Evolutionary conservation across 2,888 invertebrate genomes (phyloP).

Genomic region (Ornithoptera alexandrae): DNA sequence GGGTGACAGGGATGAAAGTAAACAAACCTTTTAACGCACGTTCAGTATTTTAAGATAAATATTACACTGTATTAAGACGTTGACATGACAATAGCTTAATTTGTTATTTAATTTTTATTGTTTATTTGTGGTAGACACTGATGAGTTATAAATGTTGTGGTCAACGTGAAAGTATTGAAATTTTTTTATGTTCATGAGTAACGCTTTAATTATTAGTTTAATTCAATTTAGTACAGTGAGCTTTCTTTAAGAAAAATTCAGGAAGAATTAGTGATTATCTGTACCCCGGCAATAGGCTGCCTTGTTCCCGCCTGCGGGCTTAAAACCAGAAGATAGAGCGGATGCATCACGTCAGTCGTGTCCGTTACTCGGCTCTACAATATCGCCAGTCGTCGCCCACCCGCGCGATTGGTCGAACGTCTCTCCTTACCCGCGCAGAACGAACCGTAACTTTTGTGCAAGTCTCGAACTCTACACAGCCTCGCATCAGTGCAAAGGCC

Average conservation of each 20-base stretch:
- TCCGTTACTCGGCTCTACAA: background rate
- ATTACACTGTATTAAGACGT: too few species aligned
- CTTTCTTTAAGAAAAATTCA: too few species aligned
- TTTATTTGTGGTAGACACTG: too few species aligned
- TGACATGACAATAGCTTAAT: too few species aligned
- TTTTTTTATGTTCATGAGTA: too few species aligned
- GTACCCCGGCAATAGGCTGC: background rate
- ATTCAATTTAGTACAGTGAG: too few species aligned
- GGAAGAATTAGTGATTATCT: background rate
- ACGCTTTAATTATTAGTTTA: too few species aligned
- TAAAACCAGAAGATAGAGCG: background rate
- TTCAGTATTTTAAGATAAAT: background rate
- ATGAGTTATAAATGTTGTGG: too few species aligned
- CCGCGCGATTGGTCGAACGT: constrained; percentile 56
- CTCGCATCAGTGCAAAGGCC: constrained; percentile 31
- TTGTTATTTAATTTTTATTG: too few species aligned
- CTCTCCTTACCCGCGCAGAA: constrained; percentile 37
- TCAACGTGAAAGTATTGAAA: too few species aligned
- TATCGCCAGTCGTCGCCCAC: constrained; percentile 48
- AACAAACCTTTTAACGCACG: background rate
- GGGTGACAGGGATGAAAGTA: background rate
- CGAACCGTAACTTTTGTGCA: constrained; percentile 68
- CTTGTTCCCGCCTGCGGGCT: background rate
- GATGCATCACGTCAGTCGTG: constrained; percentile 13
- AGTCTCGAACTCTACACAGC: constrained; percentile 51